These are phyloP conservation scores for Monomorium pharaonis DNA, from an alignment of 1,140 invertebrate species.

Conservation along the genomic window DNA sequence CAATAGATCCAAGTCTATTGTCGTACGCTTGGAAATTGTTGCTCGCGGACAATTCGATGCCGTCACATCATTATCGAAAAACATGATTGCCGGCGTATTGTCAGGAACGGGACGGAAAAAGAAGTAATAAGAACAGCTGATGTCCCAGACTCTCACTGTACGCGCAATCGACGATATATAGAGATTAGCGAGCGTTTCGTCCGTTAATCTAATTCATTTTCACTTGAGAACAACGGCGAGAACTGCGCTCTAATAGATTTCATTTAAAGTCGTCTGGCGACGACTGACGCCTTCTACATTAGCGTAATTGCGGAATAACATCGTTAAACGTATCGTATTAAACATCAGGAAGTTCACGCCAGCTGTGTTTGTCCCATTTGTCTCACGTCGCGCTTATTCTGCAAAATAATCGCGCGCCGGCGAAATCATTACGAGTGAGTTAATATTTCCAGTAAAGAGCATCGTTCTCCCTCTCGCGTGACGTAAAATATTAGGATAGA, in stretches of 20 bases:
- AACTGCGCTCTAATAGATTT: not conserved
- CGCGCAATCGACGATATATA: not conserved
- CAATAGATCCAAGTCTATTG: not conserved
- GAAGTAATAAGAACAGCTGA: not conserved
- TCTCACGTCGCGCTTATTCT: not conserved
- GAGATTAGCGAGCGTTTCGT: not conserved
- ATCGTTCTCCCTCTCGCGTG: not conserved
- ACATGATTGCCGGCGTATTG: not conserved
- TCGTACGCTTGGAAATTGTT: not conserved
- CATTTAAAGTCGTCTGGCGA: slow-evolving; percentile 2
- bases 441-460: not conserved
- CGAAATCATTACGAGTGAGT: not conserved
- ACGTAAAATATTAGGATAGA: not conserved
- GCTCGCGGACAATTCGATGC: not conserved
- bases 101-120: not conserved
- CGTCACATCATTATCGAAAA: not conserved
- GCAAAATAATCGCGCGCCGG: not conserved
- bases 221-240: not conserved
- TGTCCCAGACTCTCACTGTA: not conserved
- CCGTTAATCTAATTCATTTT: not conserved
- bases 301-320: slow-evolving; percentile 20
- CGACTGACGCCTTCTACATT: slow-evolving; percentile 25
- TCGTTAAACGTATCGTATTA: not conserved
- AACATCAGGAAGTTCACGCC: not conserved
- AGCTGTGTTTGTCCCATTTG: not conserved